Percentiles rank a stretch among this genome's conserved stretches.
These are phyloP conservation scores for Spatula clypeata DNA, from an alignment of 2,797 vertebrate species.

Conservation along the genomic window DNA sequence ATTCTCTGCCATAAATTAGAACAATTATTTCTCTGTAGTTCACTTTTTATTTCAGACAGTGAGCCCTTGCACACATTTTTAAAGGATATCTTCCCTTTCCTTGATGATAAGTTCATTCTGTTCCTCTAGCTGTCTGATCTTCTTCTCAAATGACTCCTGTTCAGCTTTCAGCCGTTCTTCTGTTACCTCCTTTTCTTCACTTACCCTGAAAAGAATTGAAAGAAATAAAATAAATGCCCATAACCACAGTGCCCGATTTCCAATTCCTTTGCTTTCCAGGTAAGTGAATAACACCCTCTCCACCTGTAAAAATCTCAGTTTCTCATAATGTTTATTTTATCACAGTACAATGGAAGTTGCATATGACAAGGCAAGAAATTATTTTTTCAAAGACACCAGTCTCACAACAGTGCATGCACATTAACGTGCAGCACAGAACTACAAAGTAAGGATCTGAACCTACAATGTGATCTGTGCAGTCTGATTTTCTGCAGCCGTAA, in stretches of 20 bases:
- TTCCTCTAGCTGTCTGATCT: constrained; percentile 93
- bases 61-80: constrained; percentile 39
- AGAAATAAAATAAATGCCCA: constrained; percentile 33
- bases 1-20: constrained; percentile 80
- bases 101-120: constrained; percentile 92
- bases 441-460: background rate
- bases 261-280: background rate
- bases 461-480: background rate
- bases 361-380: background rate
- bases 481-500: background rate
- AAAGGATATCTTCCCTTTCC: constrained; percentile 98
- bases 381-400: background rate
- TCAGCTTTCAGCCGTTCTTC: constrained; percentile 92
- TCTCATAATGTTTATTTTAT: background rate
- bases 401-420: background rate
- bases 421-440: background rate
- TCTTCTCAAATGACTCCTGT: constrained; percentile 93
- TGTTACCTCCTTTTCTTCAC: constrained; percentile 96
- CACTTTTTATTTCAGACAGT: constrained; percentile 67
- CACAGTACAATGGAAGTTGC: background rate
- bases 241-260: background rate
- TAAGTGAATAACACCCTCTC: background rate
- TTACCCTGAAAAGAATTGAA: constrained; percentile 88
- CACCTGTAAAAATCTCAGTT: background rate
- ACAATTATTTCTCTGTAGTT: constrained; percentile 82